phyloP scores from a whole-genome alignment of 2,113 vertebrate genomes.

The Odobenus rosmarus region DNA sequence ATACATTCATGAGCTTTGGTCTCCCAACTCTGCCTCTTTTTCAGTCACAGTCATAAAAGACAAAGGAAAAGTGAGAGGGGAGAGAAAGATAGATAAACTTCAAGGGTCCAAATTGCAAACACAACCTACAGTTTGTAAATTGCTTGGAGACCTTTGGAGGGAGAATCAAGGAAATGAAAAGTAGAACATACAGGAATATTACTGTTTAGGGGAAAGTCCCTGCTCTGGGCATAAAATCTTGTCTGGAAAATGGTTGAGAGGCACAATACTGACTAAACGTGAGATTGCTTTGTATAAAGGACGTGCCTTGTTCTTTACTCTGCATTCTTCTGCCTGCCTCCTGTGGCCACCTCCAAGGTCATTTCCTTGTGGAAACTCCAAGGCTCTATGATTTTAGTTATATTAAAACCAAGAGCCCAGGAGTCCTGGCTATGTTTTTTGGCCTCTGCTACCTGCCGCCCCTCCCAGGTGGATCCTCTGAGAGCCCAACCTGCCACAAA shows the following conservation, averaged over 20 bases:
- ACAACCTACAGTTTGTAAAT: slow-evolving; percentile 79
- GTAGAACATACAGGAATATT: slow-evolving; percentile 67
- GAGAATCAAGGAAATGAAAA: slow-evolving; percentile 75
- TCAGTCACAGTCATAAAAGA: slow-evolving; percentile 69
- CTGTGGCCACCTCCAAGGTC: slow-evolving; percentile 43
- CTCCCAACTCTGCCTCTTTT: slow-evolving; percentile 59
- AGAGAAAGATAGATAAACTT: slow-evolving; percentile 66
- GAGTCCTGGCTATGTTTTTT: neutral
- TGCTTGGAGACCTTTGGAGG: slow-evolving; percentile 78
- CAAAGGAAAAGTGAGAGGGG: slow-evolving; percentile 58
- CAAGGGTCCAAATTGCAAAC: slow-evolving; percentile 68
- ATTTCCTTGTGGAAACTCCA: neutral
- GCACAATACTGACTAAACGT: neutral
- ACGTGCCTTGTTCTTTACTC: neutral
- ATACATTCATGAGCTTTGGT: slow-evolving; percentile 53
- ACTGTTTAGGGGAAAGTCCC: slow-evolving; percentile 67
- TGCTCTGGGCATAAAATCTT: slow-evolving; percentile 69
- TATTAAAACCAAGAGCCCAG: neutral
- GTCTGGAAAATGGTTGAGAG: slow-evolving; percentile 51
- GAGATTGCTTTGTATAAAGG: slow-evolving; percentile 61
- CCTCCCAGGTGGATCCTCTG: neutral
- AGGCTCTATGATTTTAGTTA: neutral
- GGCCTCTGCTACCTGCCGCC: neutral
- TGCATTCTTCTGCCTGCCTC: neutral
- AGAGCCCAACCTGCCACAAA: neutral